Conservation (phyloP, 2,797 vertebrate genomes). For the Alfaro cultratus region DNA sequence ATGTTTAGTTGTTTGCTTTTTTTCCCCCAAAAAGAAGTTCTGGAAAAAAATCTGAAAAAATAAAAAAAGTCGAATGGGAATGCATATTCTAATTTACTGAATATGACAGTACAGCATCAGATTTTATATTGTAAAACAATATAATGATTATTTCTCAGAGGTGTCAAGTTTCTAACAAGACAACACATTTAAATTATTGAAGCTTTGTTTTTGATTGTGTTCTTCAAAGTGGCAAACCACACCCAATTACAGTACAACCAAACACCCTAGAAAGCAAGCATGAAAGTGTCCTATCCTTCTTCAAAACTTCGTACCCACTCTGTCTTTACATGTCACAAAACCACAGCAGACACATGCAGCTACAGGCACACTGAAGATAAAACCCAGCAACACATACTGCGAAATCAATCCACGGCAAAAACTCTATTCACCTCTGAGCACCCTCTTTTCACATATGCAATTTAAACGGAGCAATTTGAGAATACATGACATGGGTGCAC, state of each 20-base stretch:
- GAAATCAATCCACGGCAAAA: conserved; percentile 18
- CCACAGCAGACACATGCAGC: conserved; percentile 20
- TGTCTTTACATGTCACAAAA: conserved; percentile 22
- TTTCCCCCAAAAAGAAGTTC: too few species aligned
- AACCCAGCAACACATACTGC: conserved; percentile 14
- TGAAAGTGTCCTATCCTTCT: conserved; percentile 39
- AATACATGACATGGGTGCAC: conserved; percentile 22
- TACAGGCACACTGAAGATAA: conserved; percentile 27
- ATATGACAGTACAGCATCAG: not conserved
- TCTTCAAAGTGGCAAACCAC: conserved; percentile 31
- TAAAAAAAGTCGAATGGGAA: not conserved
- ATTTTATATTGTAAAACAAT: not conserved
- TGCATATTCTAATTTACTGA: not conserved
- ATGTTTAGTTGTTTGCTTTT: not conserved
- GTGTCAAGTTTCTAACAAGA: conserved; percentile 3
- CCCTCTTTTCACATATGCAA: not conserved
- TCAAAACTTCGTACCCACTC: conserved; percentile 24
- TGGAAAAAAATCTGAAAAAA: not conserved
- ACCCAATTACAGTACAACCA: conserved; percentile 55
- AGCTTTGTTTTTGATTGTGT: conserved; percentile 1
- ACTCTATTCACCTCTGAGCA: conserved; percentile 3
- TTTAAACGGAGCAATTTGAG: conserved; percentile 20
- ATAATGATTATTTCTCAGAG: not conserved
- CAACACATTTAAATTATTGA: conserved; percentile 2
- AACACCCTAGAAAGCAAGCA: conserved; percentile 46